phyloP scores from a whole-genome alignment of 2,113 vertebrate genomes.

The Cygnus buccinator region DNA sequence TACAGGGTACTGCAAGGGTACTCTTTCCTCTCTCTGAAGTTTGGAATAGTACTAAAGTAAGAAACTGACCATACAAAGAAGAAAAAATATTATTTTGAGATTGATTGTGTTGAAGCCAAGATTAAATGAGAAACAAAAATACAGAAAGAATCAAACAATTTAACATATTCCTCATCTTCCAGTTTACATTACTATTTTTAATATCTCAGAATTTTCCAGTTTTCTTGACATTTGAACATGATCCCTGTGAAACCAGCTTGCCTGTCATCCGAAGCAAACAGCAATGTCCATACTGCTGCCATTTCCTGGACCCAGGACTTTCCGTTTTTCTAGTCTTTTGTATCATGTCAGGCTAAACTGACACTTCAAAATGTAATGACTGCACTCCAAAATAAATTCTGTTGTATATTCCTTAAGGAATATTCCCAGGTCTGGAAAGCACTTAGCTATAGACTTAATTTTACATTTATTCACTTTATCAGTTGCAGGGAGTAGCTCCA shows the following conservation, averaged over 20 bases:
- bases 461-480: not conserved
- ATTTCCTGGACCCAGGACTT: not conserved
- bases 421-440: not conserved
- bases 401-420: not conserved
- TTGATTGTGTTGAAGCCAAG: not conserved
- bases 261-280: not conserved
- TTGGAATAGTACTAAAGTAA: not conserved
- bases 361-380: not conserved
- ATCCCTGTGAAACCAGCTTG: not conserved
- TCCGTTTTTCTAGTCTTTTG: not conserved
- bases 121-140: constrained; percentile 24
- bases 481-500: not conserved
- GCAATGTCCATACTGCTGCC: constrained; percentile 7
- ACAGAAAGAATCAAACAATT: not conserved
- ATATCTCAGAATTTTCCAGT: not conserved
- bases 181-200: not conserved
- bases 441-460: not conserved
- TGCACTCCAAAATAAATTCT: not conserved
- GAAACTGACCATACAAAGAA: not conserved
- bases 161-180: not conserved
- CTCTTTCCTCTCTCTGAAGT: not conserved
- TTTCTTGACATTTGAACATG: constrained; percentile 24
- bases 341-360: not conserved
- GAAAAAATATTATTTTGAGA: not conserved
- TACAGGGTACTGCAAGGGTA: not conserved